Percentiles rank a stretch among this genome's conserved stretches.
Evolutionary conservation across 2,888 invertebrate genomes (phyloP).

Genomic region (Netelia fuscicornis): DNA sequence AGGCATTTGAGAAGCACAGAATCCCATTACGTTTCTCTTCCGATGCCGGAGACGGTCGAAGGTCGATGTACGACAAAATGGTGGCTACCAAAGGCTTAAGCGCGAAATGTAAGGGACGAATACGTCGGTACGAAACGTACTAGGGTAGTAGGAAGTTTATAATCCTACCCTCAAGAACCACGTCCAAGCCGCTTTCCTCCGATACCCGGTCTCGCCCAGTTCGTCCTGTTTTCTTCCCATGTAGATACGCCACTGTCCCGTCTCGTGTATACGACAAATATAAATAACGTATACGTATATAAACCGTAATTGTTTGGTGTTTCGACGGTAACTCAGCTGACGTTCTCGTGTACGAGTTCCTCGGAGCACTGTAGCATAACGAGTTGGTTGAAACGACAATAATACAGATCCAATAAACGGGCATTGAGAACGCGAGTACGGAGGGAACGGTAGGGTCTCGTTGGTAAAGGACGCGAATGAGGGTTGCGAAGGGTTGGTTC

Average conservation of each 20-base stretch:
- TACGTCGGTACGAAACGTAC: not conserved
- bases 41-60: not conserved
- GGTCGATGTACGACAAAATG: conserved; percentile 15
- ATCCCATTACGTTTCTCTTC: conserved; percentile 14
- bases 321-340: not conserved
- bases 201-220: not conserved
- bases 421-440: too few species aligned
- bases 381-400: not conserved
- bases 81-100: not conserved
- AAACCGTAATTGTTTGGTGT: conserved; percentile 18
- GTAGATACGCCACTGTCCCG: too few species aligned
- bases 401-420: not conserved
- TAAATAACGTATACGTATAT: not conserved
- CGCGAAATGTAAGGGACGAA: not conserved
- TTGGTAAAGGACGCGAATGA: not conserved
- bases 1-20: conserved; percentile 30
- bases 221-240: not conserved
- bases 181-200: not conserved
- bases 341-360: not conserved
- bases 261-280: too few species aligned
- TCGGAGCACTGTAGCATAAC: not conserved
- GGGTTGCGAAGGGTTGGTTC: not conserved
- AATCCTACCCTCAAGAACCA: not conserved
- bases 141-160: conserved; percentile 15
- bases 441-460: too few species aligned